A percentile compares a stretch with the other conserved stretches of the same genome.
phyloP scores from a whole-genome alignment of 2,888 invertebrate genomes.

The Dusona sp. region DNA sequence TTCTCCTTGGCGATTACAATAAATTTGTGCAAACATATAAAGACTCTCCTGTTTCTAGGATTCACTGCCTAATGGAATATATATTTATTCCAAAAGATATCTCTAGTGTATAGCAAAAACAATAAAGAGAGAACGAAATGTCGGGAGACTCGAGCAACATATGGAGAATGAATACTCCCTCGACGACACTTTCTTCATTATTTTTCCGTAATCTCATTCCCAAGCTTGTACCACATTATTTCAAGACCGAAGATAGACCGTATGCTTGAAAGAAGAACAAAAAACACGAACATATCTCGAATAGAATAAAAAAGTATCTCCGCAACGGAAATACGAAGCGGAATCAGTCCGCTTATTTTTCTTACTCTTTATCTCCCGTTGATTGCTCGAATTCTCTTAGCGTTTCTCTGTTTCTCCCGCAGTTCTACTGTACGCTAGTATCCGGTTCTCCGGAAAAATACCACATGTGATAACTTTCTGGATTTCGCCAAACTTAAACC shows the following conservation, averaged over 20 bases:
- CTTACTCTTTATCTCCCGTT: constrained; percentile 13
- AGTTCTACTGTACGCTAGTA: constrained; percentile 35
- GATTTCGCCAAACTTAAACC: constrained; percentile 65
- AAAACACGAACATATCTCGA: background rate
- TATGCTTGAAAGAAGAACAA: constrained; percentile 13
- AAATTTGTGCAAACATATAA: constrained; percentile 55
- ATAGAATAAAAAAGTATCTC: constrained; percentile 12
- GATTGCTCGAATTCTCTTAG: constrained; percentile 41
- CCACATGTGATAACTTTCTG: constrained; percentile 50
- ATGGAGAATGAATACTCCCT: constrained; percentile 1
- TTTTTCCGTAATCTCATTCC: constrained; percentile 32
- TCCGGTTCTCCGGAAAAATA: constrained; percentile 55
- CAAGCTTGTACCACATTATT: constrained; percentile 34
- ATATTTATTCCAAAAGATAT: constrained; percentile 14
- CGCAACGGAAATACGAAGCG: constrained; percentile 22
- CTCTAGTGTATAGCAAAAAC: constrained; percentile 9
- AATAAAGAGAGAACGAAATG: constrained; percentile 7
- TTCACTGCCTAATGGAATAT: constrained; percentile 15
- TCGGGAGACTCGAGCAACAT: constrained; percentile 1
- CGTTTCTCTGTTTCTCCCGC: background rate
- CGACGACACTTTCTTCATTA: constrained; percentile 34
- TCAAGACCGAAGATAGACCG: constrained; percentile 19
- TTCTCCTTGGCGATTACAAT: constrained; percentile 55
- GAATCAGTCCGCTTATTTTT: constrained; percentile 14
- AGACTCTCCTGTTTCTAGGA: constrained; percentile 32